Conservation (phyloP, 2,888 invertebrate species). For the Ditylenchus weischeri region DNA sequence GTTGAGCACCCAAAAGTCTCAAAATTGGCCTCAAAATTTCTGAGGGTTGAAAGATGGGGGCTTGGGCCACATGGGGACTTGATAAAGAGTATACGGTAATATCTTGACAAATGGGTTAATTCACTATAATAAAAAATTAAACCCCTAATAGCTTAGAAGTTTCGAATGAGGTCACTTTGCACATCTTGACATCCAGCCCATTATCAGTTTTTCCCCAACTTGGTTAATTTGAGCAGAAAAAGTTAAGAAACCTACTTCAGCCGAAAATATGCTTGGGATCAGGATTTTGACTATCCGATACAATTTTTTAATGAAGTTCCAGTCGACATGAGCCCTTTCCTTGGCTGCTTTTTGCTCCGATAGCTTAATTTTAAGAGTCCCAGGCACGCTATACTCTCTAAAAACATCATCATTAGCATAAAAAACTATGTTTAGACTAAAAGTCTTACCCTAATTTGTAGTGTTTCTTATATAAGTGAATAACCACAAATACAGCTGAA, state of each 20-base stretch:
- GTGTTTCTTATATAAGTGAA: conserved; percentile 32
- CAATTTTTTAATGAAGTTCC: conserved; percentile 51
- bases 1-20: no score
- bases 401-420: conserved; percentile 8
- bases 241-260: conserved; percentile 35
- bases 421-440: background rate
- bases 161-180: no score
- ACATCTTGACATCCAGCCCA: no score
- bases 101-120: no score
- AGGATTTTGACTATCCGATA: conserved; percentile 40
- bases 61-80: no score
- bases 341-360: conserved; percentile 26
- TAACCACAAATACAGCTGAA: conserved; percentile 29
- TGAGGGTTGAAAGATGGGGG: no score
- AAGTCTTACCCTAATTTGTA: conserved; percentile 30
- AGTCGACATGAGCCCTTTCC: conserved; percentile 60
- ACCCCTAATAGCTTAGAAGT: no score
- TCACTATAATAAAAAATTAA: no score
- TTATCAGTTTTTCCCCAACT: no score
- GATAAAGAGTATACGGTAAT: no score
- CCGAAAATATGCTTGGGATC: conserved; percentile 43
- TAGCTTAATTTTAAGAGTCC: conserved; percentile 18
- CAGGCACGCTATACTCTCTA: conserved; percentile 16
- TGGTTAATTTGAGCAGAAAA: no score
- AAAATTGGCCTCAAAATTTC: no score